Percentiles rank a stretch among this genome's conserved stretches.
Evolutionary conservation across 2,888 invertebrate species (phyloP).

Genomic region (Chalcosyrphus nemorum): DNA sequence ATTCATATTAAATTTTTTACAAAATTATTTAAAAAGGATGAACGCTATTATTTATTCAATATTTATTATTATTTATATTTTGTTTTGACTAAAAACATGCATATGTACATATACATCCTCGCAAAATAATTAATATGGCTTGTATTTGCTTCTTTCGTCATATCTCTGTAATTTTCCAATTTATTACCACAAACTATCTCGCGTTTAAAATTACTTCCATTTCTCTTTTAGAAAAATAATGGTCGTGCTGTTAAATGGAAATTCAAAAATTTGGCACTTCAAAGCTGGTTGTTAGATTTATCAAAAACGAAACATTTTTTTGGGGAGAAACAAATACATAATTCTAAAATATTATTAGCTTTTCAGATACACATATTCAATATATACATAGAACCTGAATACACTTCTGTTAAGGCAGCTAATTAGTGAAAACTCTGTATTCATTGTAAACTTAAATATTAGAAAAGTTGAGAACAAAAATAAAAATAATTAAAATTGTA

Average conservation of each 20-base stretch:
- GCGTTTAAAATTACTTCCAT: neutral
- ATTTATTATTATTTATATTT: no score
- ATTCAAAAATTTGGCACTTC: neutral
- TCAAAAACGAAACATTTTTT: neutral
- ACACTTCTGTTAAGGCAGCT: neutral
- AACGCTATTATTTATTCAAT: no score
- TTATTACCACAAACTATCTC: neutral
- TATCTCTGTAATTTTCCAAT: neutral
- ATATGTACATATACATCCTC: neutral
- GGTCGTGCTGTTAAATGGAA: neutral
- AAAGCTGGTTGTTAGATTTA: neutral
- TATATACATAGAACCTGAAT: neutral
- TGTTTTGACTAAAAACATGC: no score
- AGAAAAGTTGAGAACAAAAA: neutral
- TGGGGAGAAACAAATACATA: neutral
- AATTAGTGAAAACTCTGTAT: neutral
- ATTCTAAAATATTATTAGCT: neutral
- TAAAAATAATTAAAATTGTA: constrained; percentile 15
- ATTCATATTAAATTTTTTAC: neutral
- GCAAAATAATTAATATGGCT: neutral
- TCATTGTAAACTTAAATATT: constrained; percentile 4
- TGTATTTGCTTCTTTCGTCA: constrained; percentile 19
- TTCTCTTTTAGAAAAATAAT: neutral
- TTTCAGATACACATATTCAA: neutral
- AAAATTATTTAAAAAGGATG: no score